phyloP scores from a whole-genome alignment of 2,888 invertebrate genomes.

The Pristionchus japonicus region DNA sequence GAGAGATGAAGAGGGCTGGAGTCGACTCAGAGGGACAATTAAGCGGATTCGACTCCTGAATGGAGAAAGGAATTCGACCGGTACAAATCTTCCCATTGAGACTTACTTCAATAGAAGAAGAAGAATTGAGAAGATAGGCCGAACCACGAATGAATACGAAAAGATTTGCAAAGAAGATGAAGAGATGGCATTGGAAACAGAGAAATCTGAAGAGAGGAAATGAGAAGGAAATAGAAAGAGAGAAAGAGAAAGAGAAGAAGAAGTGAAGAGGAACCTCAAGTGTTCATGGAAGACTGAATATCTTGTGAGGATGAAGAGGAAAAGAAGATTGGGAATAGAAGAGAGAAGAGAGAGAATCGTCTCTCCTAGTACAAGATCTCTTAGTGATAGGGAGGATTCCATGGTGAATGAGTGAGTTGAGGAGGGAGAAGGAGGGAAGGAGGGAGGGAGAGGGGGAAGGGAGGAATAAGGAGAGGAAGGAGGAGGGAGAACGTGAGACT shows the following conservation, averaged over 20 bases:
- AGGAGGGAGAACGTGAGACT: constrained; percentile 18
- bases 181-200: neutral
- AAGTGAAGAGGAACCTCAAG: neutral
- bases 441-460: neutral
- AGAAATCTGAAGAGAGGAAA: neutral
- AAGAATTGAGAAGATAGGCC: neutral
- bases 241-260: neutral
- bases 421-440: neutral
- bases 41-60: neutral
- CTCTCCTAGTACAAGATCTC: neutral
- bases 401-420: neutral
- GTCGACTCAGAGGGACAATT: neutral
- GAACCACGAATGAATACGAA: constrained; percentile 4
- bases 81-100: neutral
- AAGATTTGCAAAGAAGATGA: neutral
- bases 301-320: neutral
- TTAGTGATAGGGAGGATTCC: neutral
- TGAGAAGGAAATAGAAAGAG: too few species aligned
- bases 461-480: neutral
- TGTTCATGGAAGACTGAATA: constrained; percentile 27
- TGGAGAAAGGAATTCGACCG: neutral
- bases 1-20: neutral
- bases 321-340: neutral
- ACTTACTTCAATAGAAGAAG: neutral
- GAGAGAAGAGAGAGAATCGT: constrained; percentile 17